Percentiles rank a stretch among this genome's conserved stretches.
phyloP scores from a whole-genome alignment of 2,797 vertebrate species.

The Poliocrania exsul region DNA sequence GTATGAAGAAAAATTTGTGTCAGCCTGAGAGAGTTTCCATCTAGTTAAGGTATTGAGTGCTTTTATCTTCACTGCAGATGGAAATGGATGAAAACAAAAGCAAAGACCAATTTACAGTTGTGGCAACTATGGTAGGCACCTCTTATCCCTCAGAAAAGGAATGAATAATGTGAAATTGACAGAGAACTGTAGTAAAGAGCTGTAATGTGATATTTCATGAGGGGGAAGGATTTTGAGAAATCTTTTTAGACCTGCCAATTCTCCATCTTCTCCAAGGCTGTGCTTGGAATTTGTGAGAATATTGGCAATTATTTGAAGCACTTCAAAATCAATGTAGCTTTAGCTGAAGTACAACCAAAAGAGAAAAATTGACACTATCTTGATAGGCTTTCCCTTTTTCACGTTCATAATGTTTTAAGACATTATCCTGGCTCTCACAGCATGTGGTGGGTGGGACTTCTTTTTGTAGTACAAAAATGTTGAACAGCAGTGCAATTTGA shows the following conservation, averaged over 20 bases:
- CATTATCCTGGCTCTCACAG: background rate
- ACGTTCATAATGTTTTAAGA: background rate
- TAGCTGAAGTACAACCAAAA: background rate
- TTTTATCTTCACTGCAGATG: background rate
- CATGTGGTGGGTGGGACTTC: background rate
- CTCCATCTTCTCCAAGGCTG: background rate
- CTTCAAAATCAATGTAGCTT: background rate
- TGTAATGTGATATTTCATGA: background rate
- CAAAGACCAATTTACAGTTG: background rate
- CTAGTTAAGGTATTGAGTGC: background rate
- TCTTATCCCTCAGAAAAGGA: background rate
- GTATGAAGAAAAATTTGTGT: background rate
- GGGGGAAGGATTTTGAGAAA: background rate
- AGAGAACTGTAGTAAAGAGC: background rate
- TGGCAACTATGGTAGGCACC: background rate
- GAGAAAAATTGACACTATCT: background rate
- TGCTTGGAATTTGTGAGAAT: background rate
- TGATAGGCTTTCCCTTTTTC: background rate
- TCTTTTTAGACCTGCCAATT: background rate
- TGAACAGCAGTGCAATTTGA: conserved; percentile 47
- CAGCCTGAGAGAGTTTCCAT: background rate
- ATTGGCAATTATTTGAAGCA: background rate
- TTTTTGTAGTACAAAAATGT: conserved; percentile 11
- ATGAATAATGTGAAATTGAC: background rate
- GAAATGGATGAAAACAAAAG: background rate